Base-by-base conservation (phyloP, 2,797 vertebrate genomes). In the Lepilemur septentrionalis region DNA sequence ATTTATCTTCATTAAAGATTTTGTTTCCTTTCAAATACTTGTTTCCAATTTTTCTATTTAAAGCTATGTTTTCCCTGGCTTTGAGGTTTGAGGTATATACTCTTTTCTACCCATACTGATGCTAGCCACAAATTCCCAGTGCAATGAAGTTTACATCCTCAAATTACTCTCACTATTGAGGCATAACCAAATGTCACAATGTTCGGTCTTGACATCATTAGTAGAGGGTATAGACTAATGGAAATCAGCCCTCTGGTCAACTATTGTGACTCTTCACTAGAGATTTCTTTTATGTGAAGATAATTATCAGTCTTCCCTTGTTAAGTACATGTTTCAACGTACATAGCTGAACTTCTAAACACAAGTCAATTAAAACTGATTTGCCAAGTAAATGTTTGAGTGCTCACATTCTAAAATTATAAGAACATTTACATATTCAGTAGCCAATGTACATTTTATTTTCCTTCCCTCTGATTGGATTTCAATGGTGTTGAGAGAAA, bases 1-100 rank as follows among this genome's bases (percentile, higher is more conserved):
- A 91, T 95, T 96, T 95, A 95, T 97, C 96, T 97, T 97, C 93
- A 94, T 98, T 98, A 97, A 96, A 67, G 93, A 94, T 94, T 95
- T 96, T 91, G 76, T 94, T 96, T 96, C 89, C 57, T 93, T 88
- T 94, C 94, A 91, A 87, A 83, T 93, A 76, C 63, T 93, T 87
- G 81, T 96, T 81, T 96, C 80, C 75, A 93, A 46, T 94, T 95
- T 96, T 96, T 32, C 76, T 70, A 88, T 55, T 96, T 95, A 81
- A 84, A 89, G 32, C 38, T 95, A 4, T 69, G 48, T 46, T 92
- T 55, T 17, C 30, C 43, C 43, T 25, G 22, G 70, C 76, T 97
- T 90, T 95, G 88, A 92, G 93, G 75, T 93, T 97, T 97, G 76
- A 84, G 82, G 55, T 57, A 83, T 63, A 69, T 32, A 48, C 20